These are phyloP conservation scores for Kryphioiulus occultus DNA, from an alignment of 2,888 invertebrate species.

Conservation along the genomic window DNA sequence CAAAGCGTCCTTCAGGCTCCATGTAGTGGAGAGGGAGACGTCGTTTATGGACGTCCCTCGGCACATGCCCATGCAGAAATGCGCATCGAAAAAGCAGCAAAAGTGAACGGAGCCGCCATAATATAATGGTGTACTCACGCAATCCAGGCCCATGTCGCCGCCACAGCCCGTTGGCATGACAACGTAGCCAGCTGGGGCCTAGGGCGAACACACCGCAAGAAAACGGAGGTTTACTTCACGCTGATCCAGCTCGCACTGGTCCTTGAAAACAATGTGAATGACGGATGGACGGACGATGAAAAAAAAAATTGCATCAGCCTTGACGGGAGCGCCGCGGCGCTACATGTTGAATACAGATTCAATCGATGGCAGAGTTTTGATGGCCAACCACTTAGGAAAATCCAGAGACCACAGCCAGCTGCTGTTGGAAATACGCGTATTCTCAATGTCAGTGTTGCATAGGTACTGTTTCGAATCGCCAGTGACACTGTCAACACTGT, in stretches of 20 bases:
- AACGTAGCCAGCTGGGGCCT: neutral
- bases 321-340: neutral
- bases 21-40: no score
- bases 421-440: neutral
- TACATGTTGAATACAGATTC: neutral
- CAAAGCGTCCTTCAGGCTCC: neutral
- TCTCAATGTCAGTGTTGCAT: neutral
- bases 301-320: neutral
- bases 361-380: conserved; percentile 9
- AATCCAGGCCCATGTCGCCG: conserved; percentile 44
- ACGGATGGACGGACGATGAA: neutral
- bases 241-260: neutral
- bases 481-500: no score
- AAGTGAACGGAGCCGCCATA: neutral
- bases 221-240: neutral
- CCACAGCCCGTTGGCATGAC: conserved; percentile 47
- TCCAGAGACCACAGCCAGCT: neutral
- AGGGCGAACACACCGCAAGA: no score
- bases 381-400: neutral
- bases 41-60: neutral
- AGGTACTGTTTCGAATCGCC: no score
- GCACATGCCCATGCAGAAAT: neutral
- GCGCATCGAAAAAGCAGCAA: neutral
- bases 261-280: neutral
- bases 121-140: no score